Percentiles rank a stretch among this genome's conserved stretches.
Conservation (phyloP, 2,888 invertebrate genomes). For the Ennomos erosarius region DNA sequence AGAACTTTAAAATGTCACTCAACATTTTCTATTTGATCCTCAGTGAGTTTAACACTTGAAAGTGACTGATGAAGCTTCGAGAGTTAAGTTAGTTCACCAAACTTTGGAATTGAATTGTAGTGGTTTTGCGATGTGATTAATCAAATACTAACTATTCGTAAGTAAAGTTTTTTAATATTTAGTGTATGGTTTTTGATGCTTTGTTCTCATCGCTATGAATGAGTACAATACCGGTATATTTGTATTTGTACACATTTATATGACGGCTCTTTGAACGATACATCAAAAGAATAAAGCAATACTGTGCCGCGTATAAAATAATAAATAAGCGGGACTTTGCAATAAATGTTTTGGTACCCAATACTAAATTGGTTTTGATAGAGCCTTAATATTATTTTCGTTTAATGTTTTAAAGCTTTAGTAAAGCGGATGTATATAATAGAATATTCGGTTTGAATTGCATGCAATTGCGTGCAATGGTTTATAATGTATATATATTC, state of each 20-base stretch:
- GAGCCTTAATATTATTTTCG: too few species aligned
- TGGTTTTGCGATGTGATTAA: slow-evolving; percentile 77
- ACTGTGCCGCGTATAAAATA: slow-evolving; percentile 33
- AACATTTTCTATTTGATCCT: slow-evolving; percentile 47
- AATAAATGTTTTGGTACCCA: slow-evolving; percentile 22
- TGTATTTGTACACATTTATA: slow-evolving; percentile 2
- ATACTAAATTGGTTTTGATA: not conserved
- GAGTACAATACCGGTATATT: not conserved
- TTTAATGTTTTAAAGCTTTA: too few species aligned
- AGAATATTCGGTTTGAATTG: too few species aligned
- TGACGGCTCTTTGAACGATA: slow-evolving; percentile 36
- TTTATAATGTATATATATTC: too few species aligned
- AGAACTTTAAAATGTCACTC: slow-evolving; percentile 70
- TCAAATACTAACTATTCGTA: slow-evolving; percentile 56
- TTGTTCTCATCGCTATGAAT: not conserved
- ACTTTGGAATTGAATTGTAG: slow-evolving; percentile 67
- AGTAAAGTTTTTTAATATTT: slow-evolving; percentile 42
- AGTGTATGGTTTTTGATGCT: not conserved
- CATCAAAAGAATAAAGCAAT: slow-evolving; percentile 39
- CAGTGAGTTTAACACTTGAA: slow-evolving; percentile 53
- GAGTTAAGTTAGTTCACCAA: slow-evolving; percentile 50
- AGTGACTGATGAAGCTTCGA: slow-evolving; percentile 66
- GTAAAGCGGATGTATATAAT: too few species aligned
- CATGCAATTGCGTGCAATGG: too few species aligned
- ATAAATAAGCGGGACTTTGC: slow-evolving; percentile 31